These are phyloP conservation scores for Cotesia congregata DNA, from an alignment of 2,888 invertebrate genomes.

Conservation along the genomic window DNA sequence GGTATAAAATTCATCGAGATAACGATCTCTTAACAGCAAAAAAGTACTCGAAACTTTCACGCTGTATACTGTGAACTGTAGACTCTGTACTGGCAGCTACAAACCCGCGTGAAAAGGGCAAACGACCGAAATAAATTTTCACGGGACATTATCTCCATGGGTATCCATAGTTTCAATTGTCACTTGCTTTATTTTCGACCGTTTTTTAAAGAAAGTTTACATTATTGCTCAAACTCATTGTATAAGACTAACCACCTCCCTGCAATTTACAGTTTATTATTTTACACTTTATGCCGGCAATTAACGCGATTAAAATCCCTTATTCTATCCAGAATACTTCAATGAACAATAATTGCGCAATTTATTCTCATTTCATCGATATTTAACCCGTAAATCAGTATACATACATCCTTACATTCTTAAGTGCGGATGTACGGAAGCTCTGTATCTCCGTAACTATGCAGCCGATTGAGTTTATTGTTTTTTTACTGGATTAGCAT, in stretches of 20 bases:
- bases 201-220: background rate
- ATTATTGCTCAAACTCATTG: background rate
- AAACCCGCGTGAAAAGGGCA: background rate
- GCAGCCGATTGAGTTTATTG: background rate
- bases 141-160: background rate
- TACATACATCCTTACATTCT: background rate
- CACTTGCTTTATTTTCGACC: background rate
- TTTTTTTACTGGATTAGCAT: background rate
- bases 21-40: background rate
- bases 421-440: background rate
- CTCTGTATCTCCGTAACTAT: background rate
- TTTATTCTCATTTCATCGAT: too few species aligned
- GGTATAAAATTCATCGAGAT: background rate
- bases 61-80: background rate
- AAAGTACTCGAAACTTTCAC: background rate
- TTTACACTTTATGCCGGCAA: background rate
- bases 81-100: too few species aligned
- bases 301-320: too few species aligned
- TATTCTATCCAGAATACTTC: too few species aligned
- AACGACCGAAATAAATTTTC: slow-evolving; percentile 1
- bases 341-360: too few species aligned
- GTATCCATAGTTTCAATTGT: background rate
- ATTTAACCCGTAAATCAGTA: too few species aligned
- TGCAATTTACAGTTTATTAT: background rate
- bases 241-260: background rate